These are phyloP conservation scores for Laspeyria flexula DNA, from an alignment of 2,888 invertebrate species.

Conservation along the genomic window DNA sequence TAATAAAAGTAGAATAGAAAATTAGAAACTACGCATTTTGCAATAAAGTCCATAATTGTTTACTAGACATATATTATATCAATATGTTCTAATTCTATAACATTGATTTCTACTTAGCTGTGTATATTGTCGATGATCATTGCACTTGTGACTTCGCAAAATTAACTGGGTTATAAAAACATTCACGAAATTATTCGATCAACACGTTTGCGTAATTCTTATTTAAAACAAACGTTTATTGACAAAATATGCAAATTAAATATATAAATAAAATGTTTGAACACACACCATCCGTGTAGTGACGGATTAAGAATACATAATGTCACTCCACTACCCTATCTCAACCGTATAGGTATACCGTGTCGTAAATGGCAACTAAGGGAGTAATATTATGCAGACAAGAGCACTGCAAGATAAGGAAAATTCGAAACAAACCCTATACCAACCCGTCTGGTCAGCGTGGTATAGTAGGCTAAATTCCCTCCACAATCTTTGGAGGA, in stretches of 20 bases:
- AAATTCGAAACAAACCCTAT: too few species aligned
- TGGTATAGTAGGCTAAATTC: too few species aligned
- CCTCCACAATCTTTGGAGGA: too few species aligned
- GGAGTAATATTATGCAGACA: too few species aligned
- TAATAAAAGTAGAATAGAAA: background rate
- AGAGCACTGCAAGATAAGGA: too few species aligned
- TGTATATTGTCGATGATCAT: constrained; percentile 25
- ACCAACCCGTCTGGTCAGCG: too few species aligned
- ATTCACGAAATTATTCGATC: constrained; percentile 41
- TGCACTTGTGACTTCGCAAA: constrained; percentile 47
- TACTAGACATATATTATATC: constrained; percentile 11
- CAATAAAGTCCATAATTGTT: background rate
- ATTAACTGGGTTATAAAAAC: constrained; percentile 65
- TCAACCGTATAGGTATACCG: too few species aligned
- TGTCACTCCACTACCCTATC: too few species aligned
- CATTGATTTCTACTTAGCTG: constrained; percentile 35
- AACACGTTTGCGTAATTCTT: constrained; percentile 41
- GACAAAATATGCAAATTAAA: background rate
- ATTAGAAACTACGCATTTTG: too few species aligned
- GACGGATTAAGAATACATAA: too few species aligned
- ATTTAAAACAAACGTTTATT: background rate
- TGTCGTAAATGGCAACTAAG: too few species aligned
- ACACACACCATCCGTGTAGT: too few species aligned
- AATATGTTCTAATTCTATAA: constrained; percentile 31
- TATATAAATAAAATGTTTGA: background rate